A percentile compares a stretch with the other conserved stretches of the same genome.
phyloP scores from a whole-genome alignment of 2,113 vertebrate genomes.

The Amphiprion ocellaris region DNA sequence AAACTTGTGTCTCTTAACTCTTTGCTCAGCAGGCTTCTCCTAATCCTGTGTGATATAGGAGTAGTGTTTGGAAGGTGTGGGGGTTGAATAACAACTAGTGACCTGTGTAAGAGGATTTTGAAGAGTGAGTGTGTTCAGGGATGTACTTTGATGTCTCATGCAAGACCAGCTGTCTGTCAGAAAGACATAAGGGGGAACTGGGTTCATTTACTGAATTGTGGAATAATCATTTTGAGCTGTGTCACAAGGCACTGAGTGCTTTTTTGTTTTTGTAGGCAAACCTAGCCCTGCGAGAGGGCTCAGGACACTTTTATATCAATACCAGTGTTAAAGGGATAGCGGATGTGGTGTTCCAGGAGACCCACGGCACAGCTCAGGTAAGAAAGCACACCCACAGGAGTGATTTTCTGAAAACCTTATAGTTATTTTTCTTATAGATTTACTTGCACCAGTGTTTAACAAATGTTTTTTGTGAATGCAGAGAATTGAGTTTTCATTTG shows the following conservation, averaged over 20 bases:
- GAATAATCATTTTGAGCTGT: not conserved
- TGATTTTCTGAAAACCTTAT: too few relatives aligned
- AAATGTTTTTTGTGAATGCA: not conserved
- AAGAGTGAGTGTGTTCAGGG: slow-evolving; percentile 24
- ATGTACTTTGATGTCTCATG: slow-evolving; percentile 34
- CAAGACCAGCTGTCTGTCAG: slow-evolving; percentile 10
- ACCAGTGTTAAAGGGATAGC: slow-evolving; percentile 85
- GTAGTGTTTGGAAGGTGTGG: slow-evolving; percentile 17
- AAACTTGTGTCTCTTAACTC: not conserved
- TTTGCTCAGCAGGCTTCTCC: slow-evolving; percentile 4
- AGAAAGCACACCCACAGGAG: slow-evolving; percentile 45
- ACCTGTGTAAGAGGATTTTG: slow-evolving; percentile 62
- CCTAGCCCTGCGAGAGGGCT: slow-evolving; percentile 90
- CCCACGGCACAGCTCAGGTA: slow-evolving; percentile 86
- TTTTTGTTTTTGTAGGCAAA: slow-evolving; percentile 83
- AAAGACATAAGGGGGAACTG: not conserved
- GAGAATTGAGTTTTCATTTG: slow-evolving; percentile 5
- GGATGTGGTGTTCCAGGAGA: slow-evolving; percentile 87
- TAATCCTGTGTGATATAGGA: slow-evolving; percentile 43
- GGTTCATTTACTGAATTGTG: not conserved
- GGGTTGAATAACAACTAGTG: slow-evolving; percentile 55
- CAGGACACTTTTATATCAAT: slow-evolving; percentile 95
- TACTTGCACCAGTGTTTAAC: not conserved
- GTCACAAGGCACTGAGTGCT: not conserved
- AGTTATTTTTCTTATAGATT: not conserved